Evolutionary conservation across 2,888 invertebrate species (phyloP).

Genomic region (Phortica okadai): DNA sequence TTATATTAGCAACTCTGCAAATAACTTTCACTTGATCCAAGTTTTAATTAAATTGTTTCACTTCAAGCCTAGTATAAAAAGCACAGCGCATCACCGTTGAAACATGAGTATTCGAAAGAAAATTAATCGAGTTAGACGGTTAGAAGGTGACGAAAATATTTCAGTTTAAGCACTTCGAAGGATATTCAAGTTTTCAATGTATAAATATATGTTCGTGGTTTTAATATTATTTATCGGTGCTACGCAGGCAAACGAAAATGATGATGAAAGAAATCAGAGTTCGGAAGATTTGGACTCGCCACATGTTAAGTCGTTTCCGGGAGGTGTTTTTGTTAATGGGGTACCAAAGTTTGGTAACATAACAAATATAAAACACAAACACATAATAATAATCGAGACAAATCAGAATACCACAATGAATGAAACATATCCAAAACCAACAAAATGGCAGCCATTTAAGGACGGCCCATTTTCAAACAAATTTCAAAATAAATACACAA

Average conservation of each 20-base stretch:
- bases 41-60: conserved; percentile 26
- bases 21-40: background rate
- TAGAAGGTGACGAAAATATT: background rate
- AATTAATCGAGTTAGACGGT: conserved; percentile 8
- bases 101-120: background rate
- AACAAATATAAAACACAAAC: background rate
- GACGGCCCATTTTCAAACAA: background rate
- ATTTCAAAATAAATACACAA: background rate
- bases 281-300: background rate
- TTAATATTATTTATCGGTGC: background rate
- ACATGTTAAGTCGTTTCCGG: background rate
- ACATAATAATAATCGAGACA: background rate
- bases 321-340: conserved; percentile 6
- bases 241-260: background rate
- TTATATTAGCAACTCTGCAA: background rate
- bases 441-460: background rate
- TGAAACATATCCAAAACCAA: background rate
- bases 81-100: background rate
- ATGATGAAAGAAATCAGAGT: background rate
- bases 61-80: conserved; percentile 19
- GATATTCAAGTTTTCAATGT: conserved; percentile 11
- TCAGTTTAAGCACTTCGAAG: background rate
- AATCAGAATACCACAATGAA: background rate
- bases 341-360: background rate
- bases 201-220: background rate